These are phyloP conservation scores for Epicampocera succincta DNA, from an alignment of 2,888 invertebrate species.

Conservation along the genomic window DNA sequence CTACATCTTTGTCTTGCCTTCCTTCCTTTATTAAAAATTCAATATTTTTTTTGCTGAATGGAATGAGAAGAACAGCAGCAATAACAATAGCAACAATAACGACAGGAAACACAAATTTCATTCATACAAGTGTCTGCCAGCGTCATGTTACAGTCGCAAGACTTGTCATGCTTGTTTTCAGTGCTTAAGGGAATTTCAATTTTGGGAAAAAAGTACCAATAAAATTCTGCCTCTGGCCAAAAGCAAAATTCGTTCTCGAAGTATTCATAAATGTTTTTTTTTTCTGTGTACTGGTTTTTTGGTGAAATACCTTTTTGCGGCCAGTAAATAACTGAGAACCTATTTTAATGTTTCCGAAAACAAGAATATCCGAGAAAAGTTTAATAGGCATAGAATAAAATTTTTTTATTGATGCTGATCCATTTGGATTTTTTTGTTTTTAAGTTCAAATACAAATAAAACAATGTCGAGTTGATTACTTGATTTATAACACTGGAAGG, in stretches of 20 bases:
- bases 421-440: too few species aligned
- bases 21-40: conserved; percentile 31
- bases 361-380: too few species aligned
- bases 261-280: too few species aligned
- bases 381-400: too few species aligned
- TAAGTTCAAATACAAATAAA: too few species aligned
- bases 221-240: background rate
- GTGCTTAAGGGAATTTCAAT: background rate
- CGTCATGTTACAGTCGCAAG: conserved; percentile 49
- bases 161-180: conserved; percentile 2
- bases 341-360: too few species aligned
- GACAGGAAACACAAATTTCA: conserved; percentile 56
- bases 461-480: too few species aligned
- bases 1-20: conserved; percentile 10
- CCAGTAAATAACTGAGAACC: too few species aligned
- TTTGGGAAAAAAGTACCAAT: background rate
- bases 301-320: too few species aligned
- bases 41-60: conserved; percentile 39
- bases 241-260: background rate
- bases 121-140: conserved; percentile 68
- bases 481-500: too few species aligned
- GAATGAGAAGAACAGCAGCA: conserved; percentile 40
- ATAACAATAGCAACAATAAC: conserved; percentile 25
- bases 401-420: too few species aligned
- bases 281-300: too few species aligned